phyloP scores from a whole-genome alignment of 2,797 vertebrate genomes.

The Ptychobarbus kaznakovi region DNA sequence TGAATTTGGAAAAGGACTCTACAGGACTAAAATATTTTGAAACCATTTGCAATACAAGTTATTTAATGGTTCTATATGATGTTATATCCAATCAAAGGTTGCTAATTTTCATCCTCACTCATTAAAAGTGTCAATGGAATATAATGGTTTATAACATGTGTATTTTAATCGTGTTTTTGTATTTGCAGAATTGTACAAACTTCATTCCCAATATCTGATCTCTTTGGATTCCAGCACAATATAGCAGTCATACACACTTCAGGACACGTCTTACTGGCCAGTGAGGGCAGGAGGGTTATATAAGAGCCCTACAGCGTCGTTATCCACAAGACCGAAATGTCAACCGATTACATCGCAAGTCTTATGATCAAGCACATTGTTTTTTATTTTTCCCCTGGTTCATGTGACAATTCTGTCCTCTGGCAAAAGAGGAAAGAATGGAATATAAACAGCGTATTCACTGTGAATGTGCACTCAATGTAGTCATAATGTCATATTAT shows the following conservation, averaged over 20 bases:
- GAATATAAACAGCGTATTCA: not conserved
- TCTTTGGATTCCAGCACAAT: slow-evolving; percentile 23
- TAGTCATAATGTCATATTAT: slow-evolving; percentile 31
- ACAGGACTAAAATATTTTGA: not conserved
- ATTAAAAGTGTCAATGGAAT: not conserved
- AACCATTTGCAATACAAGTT: not conserved
- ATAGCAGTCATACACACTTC: not conserved
- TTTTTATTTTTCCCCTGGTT: slow-evolving; percentile 51
- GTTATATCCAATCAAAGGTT: not conserved
- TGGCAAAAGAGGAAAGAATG: slow-evolving; percentile 30
- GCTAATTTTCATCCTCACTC: not conserved
- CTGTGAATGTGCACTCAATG: slow-evolving; percentile 37
- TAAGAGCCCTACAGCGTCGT: slow-evolving; percentile 14
- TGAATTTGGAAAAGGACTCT: not conserved
- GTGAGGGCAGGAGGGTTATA: slow-evolving; percentile 20
- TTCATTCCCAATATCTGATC: not conserved
- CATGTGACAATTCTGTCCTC: slow-evolving; percentile 42
- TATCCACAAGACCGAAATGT: slow-evolving; percentile 26
- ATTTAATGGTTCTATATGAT: not conserved
- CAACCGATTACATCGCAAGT: slow-evolving; percentile 37
- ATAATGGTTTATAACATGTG: not conserved
- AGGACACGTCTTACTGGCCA: slow-evolving; percentile 3
- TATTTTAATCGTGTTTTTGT: not conserved
- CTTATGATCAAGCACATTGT: slow-evolving; percentile 46
- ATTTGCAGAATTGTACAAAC: not conserved